Evolutionary conservation across 2,797 vertebrate species (phyloP).

Genomic region (Vespertilio murinus): DNA sequence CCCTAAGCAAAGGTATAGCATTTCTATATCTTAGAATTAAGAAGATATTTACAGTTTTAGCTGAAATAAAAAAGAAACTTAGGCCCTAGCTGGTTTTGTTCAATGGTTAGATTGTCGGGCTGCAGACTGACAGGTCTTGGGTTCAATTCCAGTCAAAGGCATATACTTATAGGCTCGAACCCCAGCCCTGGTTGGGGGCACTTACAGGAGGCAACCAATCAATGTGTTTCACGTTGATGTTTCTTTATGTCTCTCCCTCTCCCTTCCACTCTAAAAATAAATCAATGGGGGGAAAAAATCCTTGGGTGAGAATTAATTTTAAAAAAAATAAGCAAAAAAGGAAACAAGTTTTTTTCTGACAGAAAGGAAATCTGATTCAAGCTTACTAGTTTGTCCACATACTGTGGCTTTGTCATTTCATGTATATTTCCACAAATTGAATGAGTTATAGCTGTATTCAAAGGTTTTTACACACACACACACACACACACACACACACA

Average conservation of each 20-base stretch:
- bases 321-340: no score
- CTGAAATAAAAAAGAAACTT: neutral
- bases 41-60: neutral
- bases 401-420: neutral
- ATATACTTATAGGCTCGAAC: no score
- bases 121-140: no score
- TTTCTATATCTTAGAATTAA: neutral
- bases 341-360: neutral
- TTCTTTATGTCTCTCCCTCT: no score
- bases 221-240: no score
- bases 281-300: no score
- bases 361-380: neutral
- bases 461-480: neutral
- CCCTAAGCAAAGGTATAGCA: neutral
- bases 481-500: neutral
- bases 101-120: neutral
- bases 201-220: no score
- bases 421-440: neutral
- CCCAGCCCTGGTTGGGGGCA: no score
- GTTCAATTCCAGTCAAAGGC: no score
- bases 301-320: no score
- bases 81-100: no score
- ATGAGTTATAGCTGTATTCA: neutral
- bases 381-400: neutral
- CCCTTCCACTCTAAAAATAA: no score